These are phyloP conservation scores for Gordius sp. DNA, from an alignment of 2,888 invertebrate species.

Conservation along the genomic window DNA sequence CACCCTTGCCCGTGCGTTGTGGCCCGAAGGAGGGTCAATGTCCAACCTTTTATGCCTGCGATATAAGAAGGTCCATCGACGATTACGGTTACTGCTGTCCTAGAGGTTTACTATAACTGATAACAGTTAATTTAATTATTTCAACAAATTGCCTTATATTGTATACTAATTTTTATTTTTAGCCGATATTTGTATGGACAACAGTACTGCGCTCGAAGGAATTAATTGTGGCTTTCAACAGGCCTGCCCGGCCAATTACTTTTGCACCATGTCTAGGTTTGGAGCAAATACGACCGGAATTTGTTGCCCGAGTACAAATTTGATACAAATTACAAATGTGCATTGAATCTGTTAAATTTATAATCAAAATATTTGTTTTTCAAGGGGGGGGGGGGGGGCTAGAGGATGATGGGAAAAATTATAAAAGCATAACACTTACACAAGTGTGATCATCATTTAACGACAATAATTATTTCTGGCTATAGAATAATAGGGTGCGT, in stretches of 20 bases:
- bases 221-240: background rate
- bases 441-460: background rate
- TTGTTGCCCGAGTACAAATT: conserved; percentile 11
- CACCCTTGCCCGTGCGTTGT: background rate
- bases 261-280: background rate
- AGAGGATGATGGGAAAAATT: background rate
- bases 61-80: background rate
- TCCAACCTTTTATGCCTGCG: background rate
- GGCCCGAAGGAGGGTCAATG: background rate
- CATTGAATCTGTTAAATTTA: background rate
- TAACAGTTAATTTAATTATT: conserved; percentile 9
- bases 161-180: no score
- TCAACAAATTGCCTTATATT: background rate
- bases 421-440: background rate
- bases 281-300: conserved; percentile 11
- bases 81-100: conserved; percentile 11
- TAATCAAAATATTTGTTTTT: background rate
- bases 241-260: background rate
- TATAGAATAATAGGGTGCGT: no score
- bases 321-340: no score
- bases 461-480: background rate
- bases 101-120: conserved; percentile 2
- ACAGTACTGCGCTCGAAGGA: background rate
- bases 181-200: conserved; percentile 10
- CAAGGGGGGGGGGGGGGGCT: no score